Evolutionary conservation across 2,113 vertebrate genomes (phyloP).

Genomic region (Zapus hudsonius): DNA sequence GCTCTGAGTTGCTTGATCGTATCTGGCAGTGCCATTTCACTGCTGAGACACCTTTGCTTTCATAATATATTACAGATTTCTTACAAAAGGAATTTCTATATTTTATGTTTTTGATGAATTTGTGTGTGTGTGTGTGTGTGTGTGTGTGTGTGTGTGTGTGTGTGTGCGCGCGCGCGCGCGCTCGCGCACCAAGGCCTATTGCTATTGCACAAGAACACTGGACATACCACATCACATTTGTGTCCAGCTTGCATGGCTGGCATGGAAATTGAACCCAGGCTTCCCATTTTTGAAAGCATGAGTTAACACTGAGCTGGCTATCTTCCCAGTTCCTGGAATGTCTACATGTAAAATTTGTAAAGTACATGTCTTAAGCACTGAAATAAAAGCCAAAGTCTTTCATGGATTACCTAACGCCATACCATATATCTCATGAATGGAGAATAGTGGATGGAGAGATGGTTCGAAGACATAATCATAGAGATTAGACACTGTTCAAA

Average conservation of each 20-base stretch:
- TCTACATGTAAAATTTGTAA: background rate
- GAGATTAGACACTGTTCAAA: background rate
- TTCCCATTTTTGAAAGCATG: no score
- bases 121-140: no score
- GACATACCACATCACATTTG: no score
- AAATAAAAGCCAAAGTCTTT: slow-evolving; percentile 1
- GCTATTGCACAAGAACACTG: no score
- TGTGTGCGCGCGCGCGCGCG: no score
- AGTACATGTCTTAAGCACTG: background rate
- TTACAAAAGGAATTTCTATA: background rate
- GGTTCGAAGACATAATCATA: background rate
- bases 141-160: no score
- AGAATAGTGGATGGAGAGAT: background rate
- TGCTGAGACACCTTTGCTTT: background rate
- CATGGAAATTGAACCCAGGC: no score
- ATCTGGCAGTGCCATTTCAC: background rate
- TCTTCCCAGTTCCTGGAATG: background rate
- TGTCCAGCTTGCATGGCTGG: no score
- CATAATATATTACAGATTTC: background rate
- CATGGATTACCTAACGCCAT: background rate
- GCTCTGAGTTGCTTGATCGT: background rate
- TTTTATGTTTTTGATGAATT: no score
- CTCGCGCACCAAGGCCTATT: no score
- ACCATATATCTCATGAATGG: background rate
- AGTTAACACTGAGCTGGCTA: no score